A percentile compares a stretch with the other conserved stretches of the same genome.
These are phyloP conservation scores for Romanomermis culicivorax DNA, from an alignment of 2,888 invertebrate genomes.

Conservation along the genomic window DNA sequence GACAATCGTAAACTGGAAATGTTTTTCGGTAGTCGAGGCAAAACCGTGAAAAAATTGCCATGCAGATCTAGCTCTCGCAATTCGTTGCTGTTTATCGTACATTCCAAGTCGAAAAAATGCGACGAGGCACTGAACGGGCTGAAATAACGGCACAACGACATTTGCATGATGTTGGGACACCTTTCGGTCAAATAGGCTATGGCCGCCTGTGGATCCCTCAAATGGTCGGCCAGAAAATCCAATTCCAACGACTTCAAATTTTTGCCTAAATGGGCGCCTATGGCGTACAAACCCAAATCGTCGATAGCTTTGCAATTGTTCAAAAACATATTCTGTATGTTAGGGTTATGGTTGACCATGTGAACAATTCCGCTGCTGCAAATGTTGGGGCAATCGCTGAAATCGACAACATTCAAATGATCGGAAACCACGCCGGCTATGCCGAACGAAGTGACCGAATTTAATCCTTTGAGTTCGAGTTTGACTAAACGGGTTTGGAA, in stretches of 20 bases:
- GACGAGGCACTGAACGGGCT: neutral
- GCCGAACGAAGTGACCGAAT: conserved; percentile 17
- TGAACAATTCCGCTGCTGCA: conserved; percentile 18
- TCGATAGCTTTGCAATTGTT: conserved; percentile 23
- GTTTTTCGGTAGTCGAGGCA: conserved; percentile 21
- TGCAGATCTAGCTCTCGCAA: conserved; percentile 23
- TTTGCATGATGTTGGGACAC: conserved; percentile 22
- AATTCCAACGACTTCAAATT: conserved; percentile 19
- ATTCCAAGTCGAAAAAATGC: conserved; percentile 3
- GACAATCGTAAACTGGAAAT: conserved; percentile 21
- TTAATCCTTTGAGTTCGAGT: conserved; percentile 4
- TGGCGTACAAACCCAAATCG: conserved; percentile 24
- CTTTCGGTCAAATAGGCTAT: conserved; percentile 19
- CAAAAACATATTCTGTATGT: conserved; percentile 20
- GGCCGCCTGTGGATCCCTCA: conserved; percentile 18
- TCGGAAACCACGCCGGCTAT: conserved; percentile 18
- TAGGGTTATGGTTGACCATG: conserved; percentile 19
- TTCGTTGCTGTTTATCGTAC: conserved; percentile 5
- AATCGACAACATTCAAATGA: conserved; percentile 19
- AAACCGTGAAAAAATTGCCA: conserved; percentile 21
- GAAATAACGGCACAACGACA: conserved; percentile 25
- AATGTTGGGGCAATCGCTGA: conserved; percentile 23
- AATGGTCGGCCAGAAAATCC: conserved; percentile 18
- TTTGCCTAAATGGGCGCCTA: conserved; percentile 20
- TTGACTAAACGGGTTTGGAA: neutral